phyloP scores from a whole-genome alignment of 2,113 vertebrate genomes.

The Xiphophorus maculatus region DNA sequence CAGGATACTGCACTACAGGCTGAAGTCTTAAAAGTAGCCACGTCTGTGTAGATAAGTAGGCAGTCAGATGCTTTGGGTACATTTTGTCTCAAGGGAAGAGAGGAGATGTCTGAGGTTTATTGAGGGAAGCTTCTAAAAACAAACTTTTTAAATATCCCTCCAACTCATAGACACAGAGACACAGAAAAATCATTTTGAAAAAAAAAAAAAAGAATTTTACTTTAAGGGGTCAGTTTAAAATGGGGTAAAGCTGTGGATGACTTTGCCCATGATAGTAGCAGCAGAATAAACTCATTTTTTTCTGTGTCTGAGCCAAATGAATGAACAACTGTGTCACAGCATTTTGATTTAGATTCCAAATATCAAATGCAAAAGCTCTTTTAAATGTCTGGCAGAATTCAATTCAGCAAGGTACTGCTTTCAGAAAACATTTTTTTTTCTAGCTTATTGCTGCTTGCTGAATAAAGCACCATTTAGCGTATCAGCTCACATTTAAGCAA shows the following conservation, averaged over 20 bases:
- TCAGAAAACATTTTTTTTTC: background rate
- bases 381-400: too few species aligned
- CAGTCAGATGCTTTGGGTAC: slow-evolving; percentile 49
- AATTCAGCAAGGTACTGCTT: background rate
- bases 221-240: background rate
- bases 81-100: slow-evolving; percentile 43
- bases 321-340: too few species aligned
- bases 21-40: background rate
- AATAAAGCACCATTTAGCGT: background rate
- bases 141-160: too few species aligned
- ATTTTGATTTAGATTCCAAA: too few species aligned
- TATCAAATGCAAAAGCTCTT: too few species aligned
- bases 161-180: too few species aligned
- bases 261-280: too few species aligned
- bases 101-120: slow-evolving; percentile 12
- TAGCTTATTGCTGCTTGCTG: background rate
- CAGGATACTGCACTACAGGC: slow-evolving; percentile 7
- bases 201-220: background rate
- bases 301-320: too few species aligned
- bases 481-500: background rate
- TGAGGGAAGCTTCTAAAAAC: background rate
- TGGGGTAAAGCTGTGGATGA: too few species aligned
- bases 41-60: slow-evolving; percentile 23
- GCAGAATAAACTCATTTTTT: too few species aligned
- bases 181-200: background rate